These are phyloP conservation scores for Ecliptopera silaceata DNA, from an alignment of 2,888 invertebrate species.

Conservation along the genomic window DNA sequence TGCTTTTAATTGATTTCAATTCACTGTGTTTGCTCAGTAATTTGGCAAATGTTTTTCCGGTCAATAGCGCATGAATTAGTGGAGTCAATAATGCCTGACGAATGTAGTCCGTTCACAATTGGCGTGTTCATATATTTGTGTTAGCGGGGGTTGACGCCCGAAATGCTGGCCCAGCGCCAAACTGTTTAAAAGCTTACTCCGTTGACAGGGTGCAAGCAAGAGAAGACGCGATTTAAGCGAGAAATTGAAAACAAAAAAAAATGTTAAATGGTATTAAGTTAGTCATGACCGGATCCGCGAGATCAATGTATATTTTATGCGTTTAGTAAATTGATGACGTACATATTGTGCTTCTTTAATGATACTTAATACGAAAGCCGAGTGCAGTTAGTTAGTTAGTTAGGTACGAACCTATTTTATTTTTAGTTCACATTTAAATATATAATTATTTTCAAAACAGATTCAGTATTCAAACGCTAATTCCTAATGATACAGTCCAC, in stretches of 20 bases:
- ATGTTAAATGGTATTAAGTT: no score
- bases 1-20: constrained; percentile 18
- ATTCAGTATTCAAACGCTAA: constrained; percentile 1
- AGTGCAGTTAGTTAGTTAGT: no score
- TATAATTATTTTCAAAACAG: neutral
- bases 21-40: constrained; percentile 27
- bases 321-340: no score
- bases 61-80: constrained; percentile 33
- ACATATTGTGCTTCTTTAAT: no score
- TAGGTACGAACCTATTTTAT: no score
- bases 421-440: no score
- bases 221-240: constrained; percentile 26
- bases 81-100: constrained; percentile 32
- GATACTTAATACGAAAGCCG: no score
- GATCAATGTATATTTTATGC: no score
- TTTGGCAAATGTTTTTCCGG: constrained; percentile 25
- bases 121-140: constrained; percentile 45
- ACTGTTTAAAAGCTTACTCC: constrained; percentile 61
- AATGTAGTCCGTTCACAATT: constrained; percentile 35
- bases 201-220: constrained; percentile 28
- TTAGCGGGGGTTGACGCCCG: constrained; percentile 65
- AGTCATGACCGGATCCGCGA: no score
- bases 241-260: neutral
- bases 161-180: constrained; percentile 63
- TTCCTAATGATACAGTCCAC: constrained; percentile 15